These are phyloP conservation scores for Sesia apiformis DNA, from an alignment of 2,888 invertebrate species.

Conservation along the genomic window DNA sequence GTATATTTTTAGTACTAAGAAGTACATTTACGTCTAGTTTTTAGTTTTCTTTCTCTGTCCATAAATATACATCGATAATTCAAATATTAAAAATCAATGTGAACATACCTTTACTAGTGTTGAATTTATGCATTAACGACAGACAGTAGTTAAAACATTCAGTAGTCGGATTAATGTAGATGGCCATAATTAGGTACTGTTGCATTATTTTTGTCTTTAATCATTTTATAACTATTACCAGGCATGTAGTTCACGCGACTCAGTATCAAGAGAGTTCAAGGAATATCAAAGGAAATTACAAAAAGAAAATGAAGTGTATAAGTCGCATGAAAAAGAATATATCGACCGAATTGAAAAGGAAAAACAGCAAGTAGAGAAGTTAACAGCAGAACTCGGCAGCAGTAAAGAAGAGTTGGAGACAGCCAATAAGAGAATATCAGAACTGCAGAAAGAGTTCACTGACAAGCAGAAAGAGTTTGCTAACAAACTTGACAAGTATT, in stretches of 20 bases:
- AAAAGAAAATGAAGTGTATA: slow-evolving; percentile 49
- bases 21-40: too few relatives aligned
- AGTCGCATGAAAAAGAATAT: slow-evolving; percentile 55
- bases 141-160: too few relatives aligned
- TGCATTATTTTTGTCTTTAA: too few relatives aligned
- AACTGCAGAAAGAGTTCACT: slow-evolving; percentile 67
- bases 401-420: slow-evolving; percentile 70
- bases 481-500: slow-evolving; percentile 52
- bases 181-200: too few relatives aligned
- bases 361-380: slow-evolving; percentile 65
- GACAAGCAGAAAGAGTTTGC: slow-evolving; percentile 70
- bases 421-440: slow-evolving; percentile 71
- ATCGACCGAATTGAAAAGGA: slow-evolving; percentile 65
- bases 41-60: too few relatives aligned
- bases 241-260: slow-evolving; percentile 76
- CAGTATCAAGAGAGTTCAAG: slow-evolving; percentile 71
- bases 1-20: too few relatives aligned
- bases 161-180: too few relatives aligned
- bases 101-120: too few relatives aligned
- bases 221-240: slow-evolving; percentile 18
- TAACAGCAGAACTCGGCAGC: slow-evolving; percentile 57
- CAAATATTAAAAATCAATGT: too few relatives aligned
- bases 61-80: too few relatives aligned
- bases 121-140: too few relatives aligned
- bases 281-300: slow-evolving; percentile 58